These are phyloP conservation scores for Scomber japonicus DNA, from an alignment of 2,113 vertebrate species.

Conservation along the genomic window DNA sequence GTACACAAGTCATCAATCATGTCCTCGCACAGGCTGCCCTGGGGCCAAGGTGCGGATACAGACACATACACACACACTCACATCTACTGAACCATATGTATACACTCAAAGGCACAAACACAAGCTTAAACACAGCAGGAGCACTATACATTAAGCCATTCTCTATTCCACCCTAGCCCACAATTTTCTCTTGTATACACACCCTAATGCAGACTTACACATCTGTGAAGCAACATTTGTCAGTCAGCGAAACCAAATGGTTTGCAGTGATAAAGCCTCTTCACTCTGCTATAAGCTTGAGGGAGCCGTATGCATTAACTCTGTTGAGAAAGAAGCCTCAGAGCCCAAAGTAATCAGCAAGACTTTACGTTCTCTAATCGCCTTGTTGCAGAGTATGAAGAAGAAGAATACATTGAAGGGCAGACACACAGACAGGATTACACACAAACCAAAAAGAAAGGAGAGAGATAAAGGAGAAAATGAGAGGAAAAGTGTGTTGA, in stretches of 20 bases:
- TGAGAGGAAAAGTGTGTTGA: background rate
- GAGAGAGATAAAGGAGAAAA: background rate
- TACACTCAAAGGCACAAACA: conserved; percentile 48
- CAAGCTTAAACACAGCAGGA: conserved; percentile 32
- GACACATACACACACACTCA: conserved; percentile 34
- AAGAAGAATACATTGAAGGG: conserved; percentile 7
- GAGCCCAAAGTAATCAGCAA: conserved; percentile 49
- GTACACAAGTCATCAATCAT: conserved; percentile 82
- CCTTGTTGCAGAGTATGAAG: conserved; percentile 38
- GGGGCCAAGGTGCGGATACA: conserved; percentile 53
- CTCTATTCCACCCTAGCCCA: background rate
- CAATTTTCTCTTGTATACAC: background rate
- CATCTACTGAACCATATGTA: conserved; percentile 56
- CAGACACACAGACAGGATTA: conserved; percentile 7
- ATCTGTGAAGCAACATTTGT: conserved; percentile 47
- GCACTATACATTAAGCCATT: conserved; percentile 10
- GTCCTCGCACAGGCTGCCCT: conserved; percentile 35
- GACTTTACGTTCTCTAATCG: conserved; percentile 49
- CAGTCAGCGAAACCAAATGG: conserved; percentile 52
- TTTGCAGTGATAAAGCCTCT: conserved; percentile 59
- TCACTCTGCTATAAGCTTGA: conserved; percentile 22
- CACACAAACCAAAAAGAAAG: background rate
- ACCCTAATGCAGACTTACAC: conserved; percentile 34
- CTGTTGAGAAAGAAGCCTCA: conserved; percentile 33
- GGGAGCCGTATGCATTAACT: conserved; percentile 3